Base-by-base conservation (phyloP, 2,888 invertebrate species). In the Leptinotarsa haldemani region DNA sequence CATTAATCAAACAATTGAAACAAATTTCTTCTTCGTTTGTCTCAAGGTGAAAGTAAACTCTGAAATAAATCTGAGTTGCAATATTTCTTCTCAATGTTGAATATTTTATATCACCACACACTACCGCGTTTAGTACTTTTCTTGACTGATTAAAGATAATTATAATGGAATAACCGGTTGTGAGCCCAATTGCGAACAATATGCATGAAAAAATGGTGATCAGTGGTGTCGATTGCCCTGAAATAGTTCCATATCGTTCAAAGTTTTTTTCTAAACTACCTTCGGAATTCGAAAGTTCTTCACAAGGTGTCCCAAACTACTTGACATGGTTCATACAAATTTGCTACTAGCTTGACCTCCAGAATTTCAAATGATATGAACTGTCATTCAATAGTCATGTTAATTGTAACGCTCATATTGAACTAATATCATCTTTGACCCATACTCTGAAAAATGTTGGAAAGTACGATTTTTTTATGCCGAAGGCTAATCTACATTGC, bases 141-240 rank as follows among this genome's bases (percentile, higher is more conserved):
- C 40, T 61, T 15, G 61, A 30, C 40, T 61, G 40, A 30, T 53
- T 67, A 13, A 53, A 16, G 0, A 15, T 40, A n/a, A 68, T 56
- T 56, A 46, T 46, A 52, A 56, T 46, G 56, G 56, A 56, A 68
- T 68, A 68, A 68, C 68, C 30, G 53, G 56, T 40, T 25, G 56
- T 68, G 47, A 58, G 56, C 68, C 56, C 46, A 56, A 53, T 46
- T 68, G 47, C 68, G 40, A 68, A 56, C 47, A 9, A 47, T 56
- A 68, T 46, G 46, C 22, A 68, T 16, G 56, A 56, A 56, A 56
- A 20, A 18, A 56, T 46, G 7, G n/a, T 50, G 40, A 4, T 22
- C 40, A 68, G 25, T 47, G 56, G 40, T 7, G 61, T 30, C 16
- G 56, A 15, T 15, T 56, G 22, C 4, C 61, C 61, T 30, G 61